Evolutionary conservation across 2,888 invertebrate genomes (phyloP).

Genomic region (Heliconius sara): DNA sequence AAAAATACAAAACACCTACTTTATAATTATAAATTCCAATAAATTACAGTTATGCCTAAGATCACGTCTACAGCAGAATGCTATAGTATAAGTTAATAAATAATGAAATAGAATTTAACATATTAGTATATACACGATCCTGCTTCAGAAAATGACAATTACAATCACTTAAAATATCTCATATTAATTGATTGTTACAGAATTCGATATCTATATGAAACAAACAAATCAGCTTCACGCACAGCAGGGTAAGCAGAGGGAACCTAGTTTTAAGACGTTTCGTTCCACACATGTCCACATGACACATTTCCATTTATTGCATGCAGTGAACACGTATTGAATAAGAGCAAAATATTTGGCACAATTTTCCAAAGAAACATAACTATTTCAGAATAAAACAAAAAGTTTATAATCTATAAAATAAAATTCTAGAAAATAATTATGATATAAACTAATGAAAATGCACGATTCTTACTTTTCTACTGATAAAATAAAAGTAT

Average conservation of each 20-base stretch:
- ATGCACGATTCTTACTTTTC: slow-evolving; percentile 29
- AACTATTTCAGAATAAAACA: background rate
- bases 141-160: background rate
- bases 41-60: background rate
- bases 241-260: too few species aligned
- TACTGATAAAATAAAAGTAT: slow-evolving; percentile 3
- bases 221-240: too few species aligned
- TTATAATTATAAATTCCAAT: background rate
- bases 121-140: background rate
- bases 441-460: slow-evolving; percentile 12
- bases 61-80: background rate
- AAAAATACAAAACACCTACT: background rate
- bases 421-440: background rate
- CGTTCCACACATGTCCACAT: too few species aligned
- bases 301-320: background rate
- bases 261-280: too few species aligned
- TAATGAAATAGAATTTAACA: background rate
- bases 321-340: background rate
- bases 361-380: slow-evolving; percentile 15
- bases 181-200: too few species aligned
- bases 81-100: background rate
- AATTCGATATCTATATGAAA: too few species aligned
- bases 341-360: slow-evolving; percentile 7
- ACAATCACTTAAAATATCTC: background rate
- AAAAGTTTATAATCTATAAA: background rate